Conservation (phyloP, 2,797 vertebrate genomes). For the Chiloscyllium punctatum region DNA sequence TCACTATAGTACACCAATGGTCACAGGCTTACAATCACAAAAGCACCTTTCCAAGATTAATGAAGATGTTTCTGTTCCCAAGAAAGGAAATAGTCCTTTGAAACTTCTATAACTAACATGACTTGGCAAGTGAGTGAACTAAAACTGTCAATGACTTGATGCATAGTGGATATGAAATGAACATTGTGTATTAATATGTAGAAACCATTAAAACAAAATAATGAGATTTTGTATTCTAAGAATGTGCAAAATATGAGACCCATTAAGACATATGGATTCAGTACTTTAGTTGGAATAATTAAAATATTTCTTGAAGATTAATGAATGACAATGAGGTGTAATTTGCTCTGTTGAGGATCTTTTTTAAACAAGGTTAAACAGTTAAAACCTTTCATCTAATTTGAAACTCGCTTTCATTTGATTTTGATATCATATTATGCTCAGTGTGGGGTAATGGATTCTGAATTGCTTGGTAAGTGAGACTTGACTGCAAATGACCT, state of each 20-base stretch:
- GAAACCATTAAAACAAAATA: background rate
- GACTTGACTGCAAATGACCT: background rate
- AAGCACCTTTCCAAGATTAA: background rate
- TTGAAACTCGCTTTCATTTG: background rate
- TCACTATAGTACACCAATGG: no score
- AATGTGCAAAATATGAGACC: background rate
- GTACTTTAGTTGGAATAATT: background rate
- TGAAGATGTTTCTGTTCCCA: background rate
- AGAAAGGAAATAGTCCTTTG: background rate
- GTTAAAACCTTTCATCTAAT: background rate
- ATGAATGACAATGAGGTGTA: background rate
- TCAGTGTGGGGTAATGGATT: background rate
- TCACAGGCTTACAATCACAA: no score
- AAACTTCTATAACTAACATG: background rate
- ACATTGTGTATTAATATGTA: background rate
- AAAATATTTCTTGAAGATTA: background rate
- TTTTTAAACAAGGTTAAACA: background rate
- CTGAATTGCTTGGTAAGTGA: background rate
- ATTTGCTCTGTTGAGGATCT: background rate
- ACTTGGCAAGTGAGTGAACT: background rate
- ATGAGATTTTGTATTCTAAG: background rate
- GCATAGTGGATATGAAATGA: background rate
- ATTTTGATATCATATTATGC: background rate
- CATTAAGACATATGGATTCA: background rate
- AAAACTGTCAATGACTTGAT: background rate